Evolutionary conservation across 2,113 vertebrate species (phyloP).

Genomic region (Apteryx mantelli): DNA sequence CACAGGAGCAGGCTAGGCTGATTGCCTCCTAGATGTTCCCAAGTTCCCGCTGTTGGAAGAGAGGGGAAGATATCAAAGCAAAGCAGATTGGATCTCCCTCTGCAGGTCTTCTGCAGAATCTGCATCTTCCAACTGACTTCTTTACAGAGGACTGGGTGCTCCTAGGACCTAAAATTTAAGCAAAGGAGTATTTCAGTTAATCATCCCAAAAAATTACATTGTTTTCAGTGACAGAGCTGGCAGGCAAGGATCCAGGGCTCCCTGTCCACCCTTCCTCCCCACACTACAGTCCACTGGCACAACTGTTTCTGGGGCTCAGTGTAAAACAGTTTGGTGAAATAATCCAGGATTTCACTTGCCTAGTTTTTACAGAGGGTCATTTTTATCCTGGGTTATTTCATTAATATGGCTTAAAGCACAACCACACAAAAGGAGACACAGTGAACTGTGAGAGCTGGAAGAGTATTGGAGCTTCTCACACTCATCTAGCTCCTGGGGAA

Average conservation of each 20-base stretch:
- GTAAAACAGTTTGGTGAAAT: background rate
- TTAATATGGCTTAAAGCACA: background rate
- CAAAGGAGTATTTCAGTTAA: background rate
- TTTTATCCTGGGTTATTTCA: background rate
- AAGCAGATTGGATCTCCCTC: constrained; percentile 1
- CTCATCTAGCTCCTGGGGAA: background rate
- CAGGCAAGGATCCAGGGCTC: background rate
- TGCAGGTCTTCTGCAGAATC: background rate
- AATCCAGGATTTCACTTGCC: background rate
- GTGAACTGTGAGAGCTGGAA: background rate
- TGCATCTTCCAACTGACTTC: background rate
- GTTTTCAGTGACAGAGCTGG: background rate
- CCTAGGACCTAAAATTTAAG: background rate
- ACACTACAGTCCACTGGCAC: background rate
- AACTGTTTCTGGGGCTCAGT: background rate
- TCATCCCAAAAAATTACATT: background rate
- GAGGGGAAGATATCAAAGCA: background rate
- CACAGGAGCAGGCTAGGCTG: background rate
- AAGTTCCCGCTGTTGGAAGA: background rate
- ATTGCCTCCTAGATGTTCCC: background rate
- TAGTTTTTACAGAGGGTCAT: background rate
- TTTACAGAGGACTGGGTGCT: background rate
- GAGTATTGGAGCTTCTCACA: background rate
- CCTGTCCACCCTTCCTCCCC: background rate
- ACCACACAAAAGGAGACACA: fast-evolving